Base-by-base conservation (phyloP, 1,140 invertebrate genomes). In the Apis mellifera region DNA sequence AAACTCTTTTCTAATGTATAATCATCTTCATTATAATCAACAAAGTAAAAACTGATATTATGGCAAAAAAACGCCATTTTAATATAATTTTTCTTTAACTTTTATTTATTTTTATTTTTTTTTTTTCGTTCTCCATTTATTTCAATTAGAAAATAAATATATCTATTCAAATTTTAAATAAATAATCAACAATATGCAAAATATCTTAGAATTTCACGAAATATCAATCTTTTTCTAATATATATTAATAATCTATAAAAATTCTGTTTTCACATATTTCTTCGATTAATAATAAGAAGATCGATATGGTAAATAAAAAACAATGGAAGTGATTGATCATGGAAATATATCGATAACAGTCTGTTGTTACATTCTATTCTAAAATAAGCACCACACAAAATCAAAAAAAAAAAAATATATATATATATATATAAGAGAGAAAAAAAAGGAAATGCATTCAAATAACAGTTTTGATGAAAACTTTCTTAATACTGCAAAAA, bases 141-240 rank as follows among this genome's bases (percentile, higher is more conserved):
- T 23, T 62, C 52, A 42, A 54, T 74, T 48, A 66, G 52, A 88
- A 62, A 86, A 85, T 79, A 73, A 66, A 55, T 60, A 65, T 13
- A 60, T 60, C 59, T 66, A 42, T 64, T 65, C 32, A 65, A 74
- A 21, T 23, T 81, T 70, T 62, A 74, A 81, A 84, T 81, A 81
- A 84, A 81, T 52, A 55, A 21, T 82, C 50, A 84, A 76, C 72
- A 62, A 75, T 17, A 54, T 57, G 54, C 65, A 80, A 48, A 60
- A n/a, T 73, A 66, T 55, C 50, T 52, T 62, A 55, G 55, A 73
- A 73, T 80, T 79, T 84, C 52, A 48, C 32, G 64, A 50, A 62
- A 68, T 69, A 62, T 78, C 66, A 60, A 54, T 62, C 5, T 48
- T 12, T 48, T 69, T 42, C 19, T 42, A 42, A 42, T 55, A 17